Evolutionary conservation across 2,797 vertebrate genomes (phyloP), one percentile per base, ranked within the genome.

Genomic region (Malurus splendens): DNA sequence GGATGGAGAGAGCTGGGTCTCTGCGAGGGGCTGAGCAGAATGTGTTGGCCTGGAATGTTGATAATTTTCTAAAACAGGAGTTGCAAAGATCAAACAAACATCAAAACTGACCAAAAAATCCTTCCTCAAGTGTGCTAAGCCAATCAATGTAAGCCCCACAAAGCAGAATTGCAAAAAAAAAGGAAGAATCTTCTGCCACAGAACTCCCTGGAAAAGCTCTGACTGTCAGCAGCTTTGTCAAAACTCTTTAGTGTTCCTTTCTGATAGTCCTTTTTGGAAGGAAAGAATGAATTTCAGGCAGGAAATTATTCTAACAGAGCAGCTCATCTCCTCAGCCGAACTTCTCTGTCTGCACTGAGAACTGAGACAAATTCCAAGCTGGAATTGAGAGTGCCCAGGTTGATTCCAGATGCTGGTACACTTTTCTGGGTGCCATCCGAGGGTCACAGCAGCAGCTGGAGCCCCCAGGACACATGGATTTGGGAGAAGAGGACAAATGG

Each of bases 321-420:
- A 89, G 38, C 2, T 0, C 23, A 28, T 36, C 18, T 75, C 33
- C 52, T 85, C 33, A 68, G 36, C 52, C 23, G 39, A 51, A 52
- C 14, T 68, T 39, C 52, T 47, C 62, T 33, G 55, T 33, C 36
- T 38, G 9, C 22, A 4, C 0, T 39, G 51, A 68, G 65, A 57
- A 41, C 38, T 60, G 45, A 44, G 50, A 44, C 66, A 51, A 50
- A 81, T 38, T 15, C 79, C 68, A n/a, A 2, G 28, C 42, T 61
- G 59, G 42, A 54, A 38, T 47, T 64, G n/a, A n/a, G 20, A 54
- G 47, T 54, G 48, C 56, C 0, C 18, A 71, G 50, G 42, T 66
- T 42, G 15, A 62, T 60, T 10, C 16, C 3, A 19, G n/a, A 12
- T 7, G 28, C 19, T 16, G 51, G 1, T 2, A 1, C 1, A 0